Base-by-base conservation (phyloP, 2,888 invertebrate genomes). In the Plagodis pulveraria region DNA sequence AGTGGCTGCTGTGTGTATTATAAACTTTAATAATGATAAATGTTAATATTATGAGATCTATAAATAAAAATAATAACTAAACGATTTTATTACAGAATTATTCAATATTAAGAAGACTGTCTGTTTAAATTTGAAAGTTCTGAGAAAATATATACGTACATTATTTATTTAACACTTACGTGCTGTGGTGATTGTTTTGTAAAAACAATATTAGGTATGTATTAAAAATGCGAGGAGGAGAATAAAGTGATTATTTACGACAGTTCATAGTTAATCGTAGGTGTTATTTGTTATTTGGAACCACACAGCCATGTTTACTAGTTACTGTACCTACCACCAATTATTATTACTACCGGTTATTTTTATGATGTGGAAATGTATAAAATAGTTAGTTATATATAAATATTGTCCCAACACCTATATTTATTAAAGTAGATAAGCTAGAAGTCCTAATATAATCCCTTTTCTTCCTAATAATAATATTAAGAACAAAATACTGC, bases 51-150 rank as follows among this genome's bases (percentile, higher is more conserved):
- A 22, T 22, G 22, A 22, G 22, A 22, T 4, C 22, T 22, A 22
- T 22, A 22, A 1, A 22, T 22, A 22, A 2, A 22, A 22, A 22
- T 50, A 54, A 50, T 12, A 42, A 50, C n/a, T 46, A 55, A 51
- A 38, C 49, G 45, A 50, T 56, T 56, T 52, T 49, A 54, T 45
- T 48, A 50, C 48, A 43, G 45, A 61, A 59, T 66, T 58, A 56
- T 65, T 71, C 66, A 67, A 22, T 22, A 1, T 65, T 68, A 66
- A 71, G 69, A 71, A 71, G 71, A 70, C 71, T 71, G 71, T 69
- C 63, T 63, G 56, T 61, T 54, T 65, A 63, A 53, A 60, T 62
- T 63, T 22, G 22, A 22, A n/a, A 22, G 22, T 22, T 22, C 22
- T 22, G 22, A 22, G 4, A 22, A 22, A 22, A 22, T 22, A 22